Evolutionary conservation across 92 coral and sea anemone species (phyloP).

Genomic region (Montipora capitata): DNA sequence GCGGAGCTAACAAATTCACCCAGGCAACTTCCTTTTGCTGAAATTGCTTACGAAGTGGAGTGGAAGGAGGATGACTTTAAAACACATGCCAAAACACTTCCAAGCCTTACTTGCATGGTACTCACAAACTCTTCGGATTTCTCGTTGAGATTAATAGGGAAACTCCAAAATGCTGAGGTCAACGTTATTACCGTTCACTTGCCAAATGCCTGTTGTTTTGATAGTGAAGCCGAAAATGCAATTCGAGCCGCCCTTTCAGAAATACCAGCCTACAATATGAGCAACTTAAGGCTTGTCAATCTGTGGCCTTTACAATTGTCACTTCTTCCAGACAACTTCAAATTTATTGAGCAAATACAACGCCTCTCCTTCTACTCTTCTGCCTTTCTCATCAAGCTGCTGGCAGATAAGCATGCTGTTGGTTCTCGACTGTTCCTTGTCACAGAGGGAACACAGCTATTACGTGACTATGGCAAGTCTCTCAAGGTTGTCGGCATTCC

Average conservation of each 20-base stretch:
- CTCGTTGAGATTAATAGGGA: constrained; percentile 11
- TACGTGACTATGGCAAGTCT: not conserved
- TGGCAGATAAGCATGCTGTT: constrained; percentile 17
- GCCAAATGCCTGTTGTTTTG: constrained; percentile 7
- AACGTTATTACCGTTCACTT: constrained; percentile 38
- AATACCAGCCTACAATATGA: not conserved
- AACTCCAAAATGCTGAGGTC: constrained; percentile 6
- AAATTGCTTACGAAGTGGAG: constrained; percentile 58
- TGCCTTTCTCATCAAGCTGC: constrained; percentile 36
- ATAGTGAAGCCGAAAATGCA: not conserved
- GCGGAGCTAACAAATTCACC: constrained; percentile 65
- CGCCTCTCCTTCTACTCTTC: constrained; percentile 63
- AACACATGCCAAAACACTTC: not conserved
- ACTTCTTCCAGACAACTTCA: constrained; percentile 13
- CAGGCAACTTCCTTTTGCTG: constrained; percentile 21
- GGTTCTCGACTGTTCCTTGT: constrained; percentile 61
- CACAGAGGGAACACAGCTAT: constrained; percentile 48
- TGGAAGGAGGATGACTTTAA: constrained; percentile 64
- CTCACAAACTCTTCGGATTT: constrained; percentile 39
- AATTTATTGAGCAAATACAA: constrained; percentile 59
- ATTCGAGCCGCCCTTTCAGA: not conserved
- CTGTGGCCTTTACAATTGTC: constrained; percentile 72
- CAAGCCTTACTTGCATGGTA: constrained; percentile 21
- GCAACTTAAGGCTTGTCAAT: constrained; percentile 64
- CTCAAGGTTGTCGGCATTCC: constrained; percentile 31